Evolutionary conservation across 2,888 invertebrate genomes (phyloP), one percentile per base, ranked within the genome.

Genomic region (Lasioglossum malachurum): DNA sequence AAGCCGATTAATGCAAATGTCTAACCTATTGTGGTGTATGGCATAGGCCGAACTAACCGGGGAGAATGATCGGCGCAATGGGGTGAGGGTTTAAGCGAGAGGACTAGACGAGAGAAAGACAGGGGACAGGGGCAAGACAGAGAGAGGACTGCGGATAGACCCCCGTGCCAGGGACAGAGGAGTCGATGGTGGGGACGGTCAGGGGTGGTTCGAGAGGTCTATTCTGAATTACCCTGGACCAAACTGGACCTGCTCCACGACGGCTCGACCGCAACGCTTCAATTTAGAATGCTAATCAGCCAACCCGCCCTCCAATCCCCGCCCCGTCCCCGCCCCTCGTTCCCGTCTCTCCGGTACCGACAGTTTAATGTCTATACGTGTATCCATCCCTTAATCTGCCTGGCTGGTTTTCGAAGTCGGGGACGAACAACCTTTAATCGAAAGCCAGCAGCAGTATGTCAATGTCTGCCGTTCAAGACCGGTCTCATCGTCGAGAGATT

Each of bases 211-310:
- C 83, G 87, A 87, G 88, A 87, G 88, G 90, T 89, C 90, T 90
- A 91, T 92, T 91, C 93, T 88, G 92, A 94, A 94, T 94, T 93
- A 93, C 92, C 92, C 90, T 80, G 88, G 91, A 91, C 92, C 91
- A 91, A 93, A 93, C 92, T 89, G 92, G 90, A 92, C 91, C 90
- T 91, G 91, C 88, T 91, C 91, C 91, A 89, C 91, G 88, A 91
- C 90, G 91, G 91, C 92, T 93, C 91, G 91, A 94, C 95, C 94
- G 92, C 94, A 94, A 93, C 94, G 95, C 94, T 94, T 94, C 95
- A 94, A 95, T 95, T 94, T 94, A 94, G 94, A 95, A 95, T 95
- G 95, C 95, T 95, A 95, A 95, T 95, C 94, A 94, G 94, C 90
- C 91, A 81, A 77, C 84, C 87, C 81, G 80, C 86, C 80, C 76